Base-by-base conservation (phyloP, 2,797 vertebrate genomes). In the Sebastes matsubarae region DNA sequence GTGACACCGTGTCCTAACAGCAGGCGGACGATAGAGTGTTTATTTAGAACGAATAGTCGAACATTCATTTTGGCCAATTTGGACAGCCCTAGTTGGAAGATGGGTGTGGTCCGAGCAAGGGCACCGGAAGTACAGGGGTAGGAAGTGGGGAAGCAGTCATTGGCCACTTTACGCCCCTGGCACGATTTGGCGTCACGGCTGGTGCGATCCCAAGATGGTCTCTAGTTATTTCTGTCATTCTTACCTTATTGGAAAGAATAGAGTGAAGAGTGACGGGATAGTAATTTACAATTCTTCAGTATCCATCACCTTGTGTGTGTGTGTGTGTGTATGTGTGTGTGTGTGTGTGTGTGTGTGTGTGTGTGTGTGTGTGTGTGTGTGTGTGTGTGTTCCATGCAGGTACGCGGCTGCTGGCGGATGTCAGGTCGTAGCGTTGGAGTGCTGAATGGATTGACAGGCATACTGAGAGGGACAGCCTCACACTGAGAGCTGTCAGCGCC, bases 401-500 rank as follows among this genome's bases (percentile, higher is more conserved):
- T 50, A 34, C 55, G 42, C 27, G 14, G 54, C 69, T 29, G 76
- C 78, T 82, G 83, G 36, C 50, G 87, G 81, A 81, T 86, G 81
- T 90, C 90, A 89, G 83, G 91, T 87, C 85, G 75, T 73, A 66
- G 29, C 76, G 75, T 54, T 75, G 69, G 42, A 29, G 68, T 46
- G 79, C n/a, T 24, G 60, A 67, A 38, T 6, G 68, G 83, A 87
- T 77, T 93, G 92, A 92, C 90, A 89, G 75, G 77, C 75, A 77
- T 18, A 85, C 76, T 77, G 87, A 76, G 82, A 81, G 68, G 86
- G 87, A 86, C 78, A 80, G 80, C 68, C 83, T 88, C 80, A 77
- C 52, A 80, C 54, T 55, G 87, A 80, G 86, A 82, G 82, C 87
- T 93, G 93, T 92, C 93, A 92, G 81, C 82, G 57, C 78, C 73